phyloP scores from a whole-genome alignment of 2,113 vertebrate species.

The Hyperoodon ampullatus region DNA sequence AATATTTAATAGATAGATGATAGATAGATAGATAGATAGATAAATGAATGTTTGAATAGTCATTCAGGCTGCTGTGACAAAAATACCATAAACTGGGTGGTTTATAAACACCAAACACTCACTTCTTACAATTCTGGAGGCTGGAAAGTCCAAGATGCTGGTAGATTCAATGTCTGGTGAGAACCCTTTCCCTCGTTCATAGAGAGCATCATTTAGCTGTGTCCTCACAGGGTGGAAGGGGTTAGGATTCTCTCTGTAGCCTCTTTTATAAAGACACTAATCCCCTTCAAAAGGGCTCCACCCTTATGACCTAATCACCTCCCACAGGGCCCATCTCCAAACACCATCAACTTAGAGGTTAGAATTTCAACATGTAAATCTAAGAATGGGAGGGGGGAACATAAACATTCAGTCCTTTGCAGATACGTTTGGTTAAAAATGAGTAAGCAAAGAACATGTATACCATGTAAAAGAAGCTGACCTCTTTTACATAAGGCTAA shows the following conservation, averaged over 20 bases:
- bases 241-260: not conserved
- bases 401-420: not conserved
- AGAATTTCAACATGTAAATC: not conserved
- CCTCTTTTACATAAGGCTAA: not conserved
- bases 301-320: not conserved
- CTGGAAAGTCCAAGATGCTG: not conserved
- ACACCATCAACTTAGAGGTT: not conserved
- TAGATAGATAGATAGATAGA: not conserved
- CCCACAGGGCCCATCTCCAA: not conserved
- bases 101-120: not conserved
- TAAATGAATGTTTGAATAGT: not conserved
- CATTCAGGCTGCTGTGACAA: not conserved
- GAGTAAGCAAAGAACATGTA: not conserved
- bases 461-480: not conserved
- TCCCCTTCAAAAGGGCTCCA: not conserved
- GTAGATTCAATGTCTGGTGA: not conserved
- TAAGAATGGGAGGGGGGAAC: not conserved
- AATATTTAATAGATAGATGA: not conserved
- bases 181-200: not conserved
- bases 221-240: not conserved
- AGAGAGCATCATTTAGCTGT: not conserved
- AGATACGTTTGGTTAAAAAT: not conserved
- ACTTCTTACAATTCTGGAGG: not conserved
- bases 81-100: not conserved
- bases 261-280: not conserved